Conservation (phyloP, 2,888 invertebrate species). For the Chydorus sphaericus region DNA sequence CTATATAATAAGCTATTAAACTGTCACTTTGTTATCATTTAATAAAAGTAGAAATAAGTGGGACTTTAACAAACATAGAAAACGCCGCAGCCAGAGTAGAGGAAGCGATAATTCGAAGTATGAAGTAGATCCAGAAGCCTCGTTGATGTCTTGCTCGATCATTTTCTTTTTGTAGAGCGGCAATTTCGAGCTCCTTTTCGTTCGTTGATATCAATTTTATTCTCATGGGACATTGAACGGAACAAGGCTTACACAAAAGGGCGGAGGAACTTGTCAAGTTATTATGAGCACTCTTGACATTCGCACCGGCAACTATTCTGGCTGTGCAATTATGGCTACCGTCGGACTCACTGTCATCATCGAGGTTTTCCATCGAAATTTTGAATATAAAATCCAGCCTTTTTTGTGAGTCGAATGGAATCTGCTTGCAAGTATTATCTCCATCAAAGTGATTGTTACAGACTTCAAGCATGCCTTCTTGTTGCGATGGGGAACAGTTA, state of each 20-base stretch:
- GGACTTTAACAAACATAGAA: slow-evolving; percentile 44
- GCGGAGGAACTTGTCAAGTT: not conserved
- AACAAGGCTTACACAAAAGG: not conserved
- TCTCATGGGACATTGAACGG: not conserved
- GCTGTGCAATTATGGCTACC: no score
- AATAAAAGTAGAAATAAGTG: not conserved
- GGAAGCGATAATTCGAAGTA: slow-evolving; percentile 60
- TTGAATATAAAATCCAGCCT: no score
- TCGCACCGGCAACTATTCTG: no score
- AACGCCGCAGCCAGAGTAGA: slow-evolving; percentile 72
- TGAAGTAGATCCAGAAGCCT: slow-evolving; percentile 64
- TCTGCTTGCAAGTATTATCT: no score
- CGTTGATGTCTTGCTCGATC: slow-evolving; percentile 59
- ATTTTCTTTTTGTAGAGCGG: no score
- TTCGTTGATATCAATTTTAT: no score
- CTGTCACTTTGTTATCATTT: not conserved
- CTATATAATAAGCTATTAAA: no score
- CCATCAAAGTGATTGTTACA: no score
- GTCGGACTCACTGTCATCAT: no score
- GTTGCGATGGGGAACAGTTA: not conserved
- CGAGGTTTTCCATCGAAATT: no score
- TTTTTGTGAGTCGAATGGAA: no score
- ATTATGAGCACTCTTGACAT: not conserved
- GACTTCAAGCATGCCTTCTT: not conserved
- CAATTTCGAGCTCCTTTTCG: no score